Evolutionary conservation across 2,797 vertebrate species (phyloP).

Genomic region (Myotis vivesi): DNA sequence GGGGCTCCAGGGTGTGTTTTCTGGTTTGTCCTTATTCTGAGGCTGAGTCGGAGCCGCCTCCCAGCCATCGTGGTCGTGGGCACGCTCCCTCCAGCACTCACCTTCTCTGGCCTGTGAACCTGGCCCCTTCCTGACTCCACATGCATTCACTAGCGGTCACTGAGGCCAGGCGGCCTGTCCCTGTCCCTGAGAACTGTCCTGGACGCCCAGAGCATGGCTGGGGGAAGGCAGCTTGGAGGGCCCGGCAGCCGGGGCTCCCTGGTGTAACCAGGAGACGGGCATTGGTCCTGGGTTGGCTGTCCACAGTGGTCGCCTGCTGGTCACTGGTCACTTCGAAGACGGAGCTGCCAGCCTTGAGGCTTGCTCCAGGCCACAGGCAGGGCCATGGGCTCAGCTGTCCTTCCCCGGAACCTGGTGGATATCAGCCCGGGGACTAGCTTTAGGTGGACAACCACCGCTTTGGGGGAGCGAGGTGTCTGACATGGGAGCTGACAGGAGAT

Average conservation of each 20-base stretch:
- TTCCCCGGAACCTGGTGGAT: background rate
- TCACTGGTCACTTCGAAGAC: background rate
- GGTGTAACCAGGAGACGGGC: background rate
- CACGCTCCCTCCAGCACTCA: background rate
- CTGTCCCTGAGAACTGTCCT: background rate
- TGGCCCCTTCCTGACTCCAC: background rate
- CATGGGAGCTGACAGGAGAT: accelerated
- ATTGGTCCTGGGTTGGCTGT: background rate
- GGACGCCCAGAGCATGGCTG: background rate
- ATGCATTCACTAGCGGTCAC: background rate
- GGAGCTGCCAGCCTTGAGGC: background rate
- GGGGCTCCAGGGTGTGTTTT: background rate
- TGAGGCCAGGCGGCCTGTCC: background rate
- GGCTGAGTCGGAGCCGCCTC: background rate
- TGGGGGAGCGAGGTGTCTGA: background rate
- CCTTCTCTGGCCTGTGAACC: background rate
- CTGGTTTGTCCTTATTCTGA: slow-evolving; percentile 28
- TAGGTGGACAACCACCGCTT: background rate
- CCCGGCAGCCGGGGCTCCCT: background rate
- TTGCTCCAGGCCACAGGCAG: accelerated
- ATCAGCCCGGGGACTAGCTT: background rate
- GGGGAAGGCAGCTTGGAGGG: background rate
- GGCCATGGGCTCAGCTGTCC: background rate
- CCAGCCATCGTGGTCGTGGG: background rate
- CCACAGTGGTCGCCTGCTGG: accelerated